Evolutionary conservation across 2,888 invertebrate species (phyloP), one percentile per base, ranked within the genome.

Genomic region (Ephialtes manifestator): DNA sequence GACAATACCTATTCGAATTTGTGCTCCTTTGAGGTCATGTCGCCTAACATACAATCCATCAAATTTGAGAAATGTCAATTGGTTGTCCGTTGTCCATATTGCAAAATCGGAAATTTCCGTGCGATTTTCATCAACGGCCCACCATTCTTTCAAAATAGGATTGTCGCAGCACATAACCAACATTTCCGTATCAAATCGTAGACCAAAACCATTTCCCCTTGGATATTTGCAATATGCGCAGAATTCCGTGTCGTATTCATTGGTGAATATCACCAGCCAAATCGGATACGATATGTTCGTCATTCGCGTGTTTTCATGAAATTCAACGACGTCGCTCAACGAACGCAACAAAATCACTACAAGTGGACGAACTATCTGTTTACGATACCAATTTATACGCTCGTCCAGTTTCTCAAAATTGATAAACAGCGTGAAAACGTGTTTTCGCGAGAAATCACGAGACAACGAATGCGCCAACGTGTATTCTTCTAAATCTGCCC

Each of bases 211-310:
- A n/a, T n/a, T n/a, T n/a, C n/a, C n/a, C n/a, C n/a, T n/a, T n/a
- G n/a, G n/a, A n/a, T n/a, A n/a, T n/a, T n/a, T n/a, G n/a, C n/a
- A n/a, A n/a, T n/a, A n/a, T n/a, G n/a, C n/a, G n/a, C n/a, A n/a
- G n/a, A n/a, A n/a, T n/a, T 70, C 39, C 39, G 87, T 67, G 5
- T 24, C 76, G 3, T 53, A 48, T 2, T 82, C 58, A 18, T 84
- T 60, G 24, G 79, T 43, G 24, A 92, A 92, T 60, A 92, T 83
- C 11, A 92, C 53, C 7, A 92, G 39, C 92, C 92, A 92, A 5
- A 86, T 58, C 15, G 89, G 86, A 4, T 85, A 86, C 7, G 87
- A 86, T 35, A n/a, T n/a, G n/a, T n/a, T n/a, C n/a, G n/a, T n/a
- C n/a, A n/a, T n/a, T n/a, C n/a, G n/a, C n/a, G n/a, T n/a, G n/a